Percentiles rank a stretch among this genome's conserved stretches.
Evolutionary conservation across 2,888 invertebrate genomes (phyloP).

Genomic region (Plebejus anna): DNA sequence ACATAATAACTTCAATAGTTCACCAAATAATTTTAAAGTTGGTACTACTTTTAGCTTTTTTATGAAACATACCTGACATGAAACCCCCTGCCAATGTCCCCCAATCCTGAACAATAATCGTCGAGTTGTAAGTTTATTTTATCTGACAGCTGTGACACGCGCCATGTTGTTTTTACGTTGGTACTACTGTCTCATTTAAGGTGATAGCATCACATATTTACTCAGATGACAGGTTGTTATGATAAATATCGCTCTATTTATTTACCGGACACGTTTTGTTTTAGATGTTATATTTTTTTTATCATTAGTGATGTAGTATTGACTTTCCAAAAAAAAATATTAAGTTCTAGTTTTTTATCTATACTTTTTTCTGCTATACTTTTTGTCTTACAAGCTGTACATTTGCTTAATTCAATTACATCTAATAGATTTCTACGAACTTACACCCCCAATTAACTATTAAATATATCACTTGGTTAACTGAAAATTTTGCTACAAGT

Average conservation of each 20-base stretch:
- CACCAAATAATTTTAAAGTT: background rate
- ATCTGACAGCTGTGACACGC: conserved; percentile 23
- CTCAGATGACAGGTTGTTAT: conserved; percentile 26
- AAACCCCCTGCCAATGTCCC: background rate
- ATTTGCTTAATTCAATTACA: background rate
- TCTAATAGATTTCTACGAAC: conserved; percentile 5
- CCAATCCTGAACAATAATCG: conserved; percentile 24
- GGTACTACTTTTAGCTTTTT: background rate
- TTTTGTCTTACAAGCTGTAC: background rate
- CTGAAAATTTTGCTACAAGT: conserved; percentile 22
- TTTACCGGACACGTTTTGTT: background rate
- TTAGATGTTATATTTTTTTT: background rate
- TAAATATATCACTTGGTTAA: conserved; percentile 19
- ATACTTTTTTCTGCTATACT: too few relatives aligned
- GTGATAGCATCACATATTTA: conserved; percentile 25
- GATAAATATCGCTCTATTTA: conserved; percentile 22
- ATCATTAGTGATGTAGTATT: background rate
- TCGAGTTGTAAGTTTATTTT: conserved; percentile 27
- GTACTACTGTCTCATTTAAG: conserved; percentile 23
- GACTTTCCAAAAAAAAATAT: too few relatives aligned
- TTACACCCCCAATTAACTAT: conserved; percentile 12
- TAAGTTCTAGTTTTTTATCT: too few relatives aligned
- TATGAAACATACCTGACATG: background rate
- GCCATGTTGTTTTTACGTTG: conserved; percentile 26
- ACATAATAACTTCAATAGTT: background rate